phyloP scores from a whole-genome alignment of 2,888 invertebrate genomes.

The Kryphioiulus occultus region DNA sequence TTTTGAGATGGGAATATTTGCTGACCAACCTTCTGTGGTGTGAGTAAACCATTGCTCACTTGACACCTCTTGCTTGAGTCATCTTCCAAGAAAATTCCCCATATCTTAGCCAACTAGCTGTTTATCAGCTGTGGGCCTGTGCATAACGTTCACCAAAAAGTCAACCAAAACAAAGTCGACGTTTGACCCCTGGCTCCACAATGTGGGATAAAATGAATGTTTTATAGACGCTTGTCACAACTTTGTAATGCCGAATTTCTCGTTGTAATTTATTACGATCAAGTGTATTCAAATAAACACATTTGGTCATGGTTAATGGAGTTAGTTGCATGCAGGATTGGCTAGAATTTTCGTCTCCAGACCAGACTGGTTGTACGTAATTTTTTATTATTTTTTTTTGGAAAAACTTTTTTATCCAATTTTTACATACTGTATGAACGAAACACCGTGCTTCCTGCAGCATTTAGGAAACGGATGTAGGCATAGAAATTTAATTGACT shows the following conservation, averaged over 20 bases:
- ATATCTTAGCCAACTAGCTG: too few species aligned
- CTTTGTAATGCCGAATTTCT: background rate
- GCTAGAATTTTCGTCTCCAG: background rate
- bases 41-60: background rate
- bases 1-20: background rate
- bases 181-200: too few species aligned
- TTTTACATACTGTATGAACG: background rate
- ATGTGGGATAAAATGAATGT: too few species aligned
- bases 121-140: too few species aligned
- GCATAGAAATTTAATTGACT: background rate
- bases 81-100: background rate
- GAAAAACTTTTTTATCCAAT: background rate
- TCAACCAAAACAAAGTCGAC: too few species aligned
- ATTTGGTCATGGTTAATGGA: background rate
- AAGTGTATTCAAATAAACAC: background rate
- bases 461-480: slow-evolving; percentile 4
- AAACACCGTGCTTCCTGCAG: background rate
- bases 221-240: background rate
- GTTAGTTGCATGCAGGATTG: background rate
- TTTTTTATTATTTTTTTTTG: background rate
- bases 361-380: too few species aligned
- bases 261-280: background rate
- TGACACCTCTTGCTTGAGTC: background rate
- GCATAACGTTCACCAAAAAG: too few species aligned
- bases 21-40: background rate